phyloP scores from a whole-genome alignment of 2,888 invertebrate genomes.

The Willowsia nigromaculata region DNA sequence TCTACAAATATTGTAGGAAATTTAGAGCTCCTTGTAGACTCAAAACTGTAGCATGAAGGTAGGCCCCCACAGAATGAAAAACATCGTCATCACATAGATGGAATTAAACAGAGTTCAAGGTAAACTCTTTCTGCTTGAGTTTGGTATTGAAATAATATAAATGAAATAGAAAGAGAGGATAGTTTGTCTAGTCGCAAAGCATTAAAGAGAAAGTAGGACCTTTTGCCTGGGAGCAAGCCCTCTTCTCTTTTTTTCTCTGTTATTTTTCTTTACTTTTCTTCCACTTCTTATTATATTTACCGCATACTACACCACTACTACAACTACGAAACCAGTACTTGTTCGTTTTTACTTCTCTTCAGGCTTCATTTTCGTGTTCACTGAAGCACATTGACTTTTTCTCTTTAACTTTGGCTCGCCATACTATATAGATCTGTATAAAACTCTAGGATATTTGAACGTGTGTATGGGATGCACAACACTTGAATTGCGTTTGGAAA shows the following conservation, averaged over 20 bases:
- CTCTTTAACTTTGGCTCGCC: slow-evolving; percentile 33
- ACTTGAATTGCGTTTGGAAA: slow-evolving; percentile 14
- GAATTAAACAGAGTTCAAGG: slow-evolving; percentile 31
- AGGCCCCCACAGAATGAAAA: background rate
- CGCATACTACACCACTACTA: background rate
- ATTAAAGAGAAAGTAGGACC: background rate
- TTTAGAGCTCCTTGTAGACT: background rate
- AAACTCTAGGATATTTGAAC: background rate
- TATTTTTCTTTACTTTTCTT: slow-evolving; percentile 56
- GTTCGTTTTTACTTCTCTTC: slow-evolving; percentile 54
- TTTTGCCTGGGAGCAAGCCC: slow-evolving; percentile 12
- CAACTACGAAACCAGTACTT: background rate
- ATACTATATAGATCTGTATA: background rate
- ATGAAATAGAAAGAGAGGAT: background rate
- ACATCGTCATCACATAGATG: background rate
- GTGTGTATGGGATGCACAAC: background rate
- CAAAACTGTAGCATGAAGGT: background rate
- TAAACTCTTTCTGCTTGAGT: background rate
- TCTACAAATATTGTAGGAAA: no score
- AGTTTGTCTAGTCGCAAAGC: background rate
- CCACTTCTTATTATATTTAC: slow-evolving; percentile 31
- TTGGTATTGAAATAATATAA: slow-evolving; percentile 41
- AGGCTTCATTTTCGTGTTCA: slow-evolving; percentile 79
- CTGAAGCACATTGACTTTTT: slow-evolving; percentile 77
- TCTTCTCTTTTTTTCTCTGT: background rate